These are phyloP conservation scores for Mastomys coucha DNA, from an alignment of 2,113 vertebrate genomes.

Conservation along the genomic window DNA sequence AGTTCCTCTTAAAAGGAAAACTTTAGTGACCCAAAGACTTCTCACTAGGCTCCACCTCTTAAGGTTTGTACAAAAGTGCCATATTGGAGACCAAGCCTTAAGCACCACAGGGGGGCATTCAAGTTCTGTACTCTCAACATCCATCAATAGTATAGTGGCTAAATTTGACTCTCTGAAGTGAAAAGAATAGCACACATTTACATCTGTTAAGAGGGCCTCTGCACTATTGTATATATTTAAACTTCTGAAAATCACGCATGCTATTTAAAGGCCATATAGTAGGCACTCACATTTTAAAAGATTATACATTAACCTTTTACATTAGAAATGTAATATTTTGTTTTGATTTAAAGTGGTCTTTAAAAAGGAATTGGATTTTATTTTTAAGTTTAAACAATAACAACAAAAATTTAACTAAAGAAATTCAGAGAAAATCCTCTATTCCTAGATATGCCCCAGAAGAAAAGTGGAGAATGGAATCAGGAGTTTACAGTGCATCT, in stretches of 20 bases:
- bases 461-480: not conserved
- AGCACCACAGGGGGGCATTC: not conserved
- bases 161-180: conserved; percentile 12
- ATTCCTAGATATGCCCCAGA: not conserved
- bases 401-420: conserved; percentile 13
- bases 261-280: not conserved
- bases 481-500: not conserved
- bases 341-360: not conserved
- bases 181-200: not conserved
- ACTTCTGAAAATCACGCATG: too few relatives aligned
- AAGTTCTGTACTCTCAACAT: not conserved
- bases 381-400: conserved; percentile 5
- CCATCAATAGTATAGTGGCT: not conserved
- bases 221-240: not conserved
- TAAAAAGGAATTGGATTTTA: not conserved
- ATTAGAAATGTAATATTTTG: not conserved
- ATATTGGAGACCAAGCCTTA: not conserved
- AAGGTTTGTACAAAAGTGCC: not conserved
- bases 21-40: not conserved
- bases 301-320: not conserved
- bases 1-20: not conserved
- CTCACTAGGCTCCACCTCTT: not conserved
- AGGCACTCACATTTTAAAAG: not conserved
- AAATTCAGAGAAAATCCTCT: not conserved
- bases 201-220: not conserved